These are phyloP conservation scores for Kryptolebias marmoratus DNA, from an alignment of 2,113 vertebrate species.

Conservation along the genomic window DNA sequence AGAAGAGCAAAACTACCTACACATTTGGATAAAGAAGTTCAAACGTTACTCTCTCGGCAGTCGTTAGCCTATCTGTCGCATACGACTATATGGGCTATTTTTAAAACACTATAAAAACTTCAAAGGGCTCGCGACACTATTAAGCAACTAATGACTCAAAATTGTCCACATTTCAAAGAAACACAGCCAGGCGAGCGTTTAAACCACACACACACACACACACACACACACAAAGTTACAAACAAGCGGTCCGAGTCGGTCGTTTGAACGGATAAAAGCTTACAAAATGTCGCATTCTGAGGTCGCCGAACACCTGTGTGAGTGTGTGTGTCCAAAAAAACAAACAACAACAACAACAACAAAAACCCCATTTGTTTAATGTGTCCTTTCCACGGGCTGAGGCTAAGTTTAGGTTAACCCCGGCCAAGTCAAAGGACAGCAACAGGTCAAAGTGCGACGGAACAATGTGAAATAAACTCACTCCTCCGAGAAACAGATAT, in stretches of 20 bases:
- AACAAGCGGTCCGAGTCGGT: rapidly evolving
- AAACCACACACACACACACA: no score
- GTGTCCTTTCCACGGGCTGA: not conserved
- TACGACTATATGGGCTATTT: no score
- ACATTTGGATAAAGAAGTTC: no score
- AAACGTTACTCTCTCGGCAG: no score
- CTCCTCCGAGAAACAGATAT: not conserved
- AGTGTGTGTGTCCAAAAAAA: not conserved
- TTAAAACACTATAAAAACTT: not conserved
- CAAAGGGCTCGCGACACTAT: not conserved
- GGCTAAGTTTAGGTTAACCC: slow-evolving; percentile 9
- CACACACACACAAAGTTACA: no score
- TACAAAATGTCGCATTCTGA: not conserved
- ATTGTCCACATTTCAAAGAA: not conserved
- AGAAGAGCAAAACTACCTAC: no score
- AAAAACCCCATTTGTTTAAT: not conserved
- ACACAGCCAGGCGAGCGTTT: not conserved
- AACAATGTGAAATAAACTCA: slow-evolving; percentile 2
- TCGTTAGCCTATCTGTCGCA: no score
- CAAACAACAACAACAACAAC: no score
- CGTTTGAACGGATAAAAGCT: not conserved
- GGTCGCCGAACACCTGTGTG: slow-evolving; percentile 38
- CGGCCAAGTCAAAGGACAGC: slow-evolving; percentile 37
- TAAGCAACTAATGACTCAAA: not conserved
- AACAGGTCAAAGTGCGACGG: slow-evolving; percentile 57